Evolutionary conservation across 2,113 vertebrate genomes (phyloP).

Genomic region (Marcusenius ussheri): DNA sequence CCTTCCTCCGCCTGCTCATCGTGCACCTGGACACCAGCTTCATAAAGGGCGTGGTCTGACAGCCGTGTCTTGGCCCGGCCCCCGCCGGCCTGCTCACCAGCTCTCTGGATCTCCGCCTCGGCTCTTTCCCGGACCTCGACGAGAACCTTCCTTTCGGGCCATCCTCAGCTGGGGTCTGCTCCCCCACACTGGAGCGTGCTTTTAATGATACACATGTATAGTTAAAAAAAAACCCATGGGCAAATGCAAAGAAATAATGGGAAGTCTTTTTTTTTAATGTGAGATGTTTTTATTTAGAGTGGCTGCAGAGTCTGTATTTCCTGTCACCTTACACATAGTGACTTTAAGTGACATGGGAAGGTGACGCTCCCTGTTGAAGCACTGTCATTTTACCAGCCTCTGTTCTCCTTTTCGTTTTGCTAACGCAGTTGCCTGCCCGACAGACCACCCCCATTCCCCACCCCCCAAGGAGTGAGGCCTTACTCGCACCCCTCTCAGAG

Average conservation of each 20-base stretch:
- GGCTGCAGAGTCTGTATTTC: neutral
- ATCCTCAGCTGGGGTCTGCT: neutral
- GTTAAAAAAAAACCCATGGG: neutral
- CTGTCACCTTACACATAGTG: neutral
- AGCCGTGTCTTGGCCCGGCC: neutral
- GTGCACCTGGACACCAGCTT: slow-evolving; percentile 71
- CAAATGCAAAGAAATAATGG: neutral
- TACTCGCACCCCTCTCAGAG: neutral
- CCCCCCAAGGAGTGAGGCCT: neutral
- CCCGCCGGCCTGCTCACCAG: neutral
- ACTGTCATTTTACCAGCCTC: neutral
- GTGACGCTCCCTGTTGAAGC: neutral
- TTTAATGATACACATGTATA: neutral
- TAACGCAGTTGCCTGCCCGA: neutral
- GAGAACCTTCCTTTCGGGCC: neutral
- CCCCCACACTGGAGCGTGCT: neutral
- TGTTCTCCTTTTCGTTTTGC: neutral
- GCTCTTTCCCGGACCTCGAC: neutral
- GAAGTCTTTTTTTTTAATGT: neutral
- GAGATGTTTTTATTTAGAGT: neutral
- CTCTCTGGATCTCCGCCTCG: neutral
- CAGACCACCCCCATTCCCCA: neutral
- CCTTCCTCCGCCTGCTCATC: slow-evolving; percentile 69
- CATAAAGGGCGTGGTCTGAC: slow-evolving; percentile 60
- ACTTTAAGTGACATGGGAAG: neutral